Evolutionary conservation across 2,113 vertebrate genomes (phyloP).

Genomic region (Alectura lathami): DNA sequence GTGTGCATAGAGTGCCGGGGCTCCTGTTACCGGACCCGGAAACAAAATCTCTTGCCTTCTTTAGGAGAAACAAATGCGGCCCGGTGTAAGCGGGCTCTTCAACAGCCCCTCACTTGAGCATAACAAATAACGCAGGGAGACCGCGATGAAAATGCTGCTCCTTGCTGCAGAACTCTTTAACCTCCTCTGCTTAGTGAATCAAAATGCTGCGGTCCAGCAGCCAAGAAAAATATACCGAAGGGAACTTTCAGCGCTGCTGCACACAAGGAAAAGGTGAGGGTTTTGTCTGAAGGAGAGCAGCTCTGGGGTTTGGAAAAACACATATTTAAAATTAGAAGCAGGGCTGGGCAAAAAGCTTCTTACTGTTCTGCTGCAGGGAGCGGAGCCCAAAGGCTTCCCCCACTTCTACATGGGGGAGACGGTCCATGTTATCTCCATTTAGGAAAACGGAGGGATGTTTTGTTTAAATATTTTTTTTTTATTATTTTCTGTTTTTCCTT

Average conservation of each 20-base stretch:
- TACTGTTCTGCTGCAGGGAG: background rate
- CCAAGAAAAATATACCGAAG: slow-evolving; percentile 61
- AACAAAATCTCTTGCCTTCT: slow-evolving; percentile 51
- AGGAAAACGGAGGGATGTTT: background rate
- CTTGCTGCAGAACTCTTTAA: background rate
- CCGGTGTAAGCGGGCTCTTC: background rate
- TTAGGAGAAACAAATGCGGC: slow-evolving; percentile 37
- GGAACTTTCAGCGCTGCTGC: slow-evolving; percentile 47
- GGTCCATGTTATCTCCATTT: background rate
- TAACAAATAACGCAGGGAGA: slow-evolving; percentile 38
- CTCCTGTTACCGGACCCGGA: slow-evolving; percentile 48
- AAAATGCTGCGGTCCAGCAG: background rate
- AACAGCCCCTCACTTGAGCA: slow-evolving; percentile 24
- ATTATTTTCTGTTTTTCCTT: too few relatives aligned
- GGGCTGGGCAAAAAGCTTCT: background rate
- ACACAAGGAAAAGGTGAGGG: slow-evolving; percentile 49
- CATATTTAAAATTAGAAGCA: background rate
- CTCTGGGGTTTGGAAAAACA: slow-evolving; percentile 21
- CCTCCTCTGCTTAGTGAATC: slow-evolving; percentile 54
- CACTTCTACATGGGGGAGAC: background rate
- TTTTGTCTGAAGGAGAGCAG: slow-evolving; percentile 30
- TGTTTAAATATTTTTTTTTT: background rate
- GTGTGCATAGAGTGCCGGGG: background rate
- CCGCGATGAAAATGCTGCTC: slow-evolving; percentile 21
- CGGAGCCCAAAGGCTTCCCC: background rate